These are phyloP conservation scores for Hemibagrus guttatus DNA, from an alignment of 2,797 vertebrate species.

Conservation along the genomic window DNA sequence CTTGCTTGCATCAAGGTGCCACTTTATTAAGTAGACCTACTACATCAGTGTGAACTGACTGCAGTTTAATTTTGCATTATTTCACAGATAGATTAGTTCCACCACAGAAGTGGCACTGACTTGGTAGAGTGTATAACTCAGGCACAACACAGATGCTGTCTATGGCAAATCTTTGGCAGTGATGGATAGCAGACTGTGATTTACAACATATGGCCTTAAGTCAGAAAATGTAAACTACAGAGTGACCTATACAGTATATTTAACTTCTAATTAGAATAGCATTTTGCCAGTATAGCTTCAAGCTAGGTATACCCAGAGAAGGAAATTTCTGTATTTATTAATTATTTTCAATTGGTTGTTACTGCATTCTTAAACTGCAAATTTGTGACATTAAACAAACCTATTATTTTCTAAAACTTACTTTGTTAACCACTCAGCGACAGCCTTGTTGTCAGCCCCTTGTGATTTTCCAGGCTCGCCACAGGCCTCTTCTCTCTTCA, in stretches of 20 bases:
- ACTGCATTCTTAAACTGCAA: background rate
- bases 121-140: background rate
- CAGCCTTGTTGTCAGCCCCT: conserved; percentile 91
- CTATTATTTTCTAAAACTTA: conserved; percentile 66
- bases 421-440: conserved; percentile 96
- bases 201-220: background rate
- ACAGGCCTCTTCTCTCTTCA: conserved; percentile 91
- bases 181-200: background rate
- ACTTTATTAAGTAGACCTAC: background rate
- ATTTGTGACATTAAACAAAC: background rate
- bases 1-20: background rate
- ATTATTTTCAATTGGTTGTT: background rate
- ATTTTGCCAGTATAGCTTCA: no score
- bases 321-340: background rate
- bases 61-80: background rate
- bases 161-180: background rate
- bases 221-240: background rate
- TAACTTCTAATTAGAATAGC: background rate
- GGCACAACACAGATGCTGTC: background rate
- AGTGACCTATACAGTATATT: background rate
- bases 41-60: background rate
- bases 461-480: conserved; percentile 81
- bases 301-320: background rate
- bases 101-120: background rate
- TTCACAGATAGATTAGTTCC: background rate